These are phyloP conservation scores for Solenodon paradoxus DNA, from an alignment of 2,113 vertebrate species.

Conservation along the genomic window DNA sequence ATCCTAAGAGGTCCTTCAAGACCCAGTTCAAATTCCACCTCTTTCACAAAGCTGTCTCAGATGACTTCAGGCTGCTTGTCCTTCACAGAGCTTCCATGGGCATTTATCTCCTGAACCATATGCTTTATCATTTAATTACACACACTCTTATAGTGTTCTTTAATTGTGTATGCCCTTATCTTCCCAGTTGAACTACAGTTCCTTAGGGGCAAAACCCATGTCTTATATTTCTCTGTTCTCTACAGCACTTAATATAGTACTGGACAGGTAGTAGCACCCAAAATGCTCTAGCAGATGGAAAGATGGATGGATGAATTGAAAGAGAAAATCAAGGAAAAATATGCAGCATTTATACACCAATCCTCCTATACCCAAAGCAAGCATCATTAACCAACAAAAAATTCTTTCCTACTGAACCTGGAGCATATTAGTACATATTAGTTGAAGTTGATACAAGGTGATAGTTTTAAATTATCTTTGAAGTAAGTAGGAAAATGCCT, in stretches of 20 bases:
- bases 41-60: not conserved
- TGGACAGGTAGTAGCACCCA: not conserved
- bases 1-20: not conserved
- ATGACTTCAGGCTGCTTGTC: not conserved
- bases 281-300: not conserved
- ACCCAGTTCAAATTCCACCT: not conserved
- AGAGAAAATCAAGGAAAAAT: not conserved
- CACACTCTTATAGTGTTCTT: constrained; percentile 42
- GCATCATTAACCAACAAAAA: not conserved
- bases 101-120: constrained; percentile 43
- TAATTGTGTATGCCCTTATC: constrained; percentile 68
- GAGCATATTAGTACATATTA: not conserved
- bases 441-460: not conserved
- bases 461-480: not conserved
- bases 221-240: constrained; percentile 12
- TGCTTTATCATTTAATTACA: constrained; percentile 66
- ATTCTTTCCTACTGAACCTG: not conserved
- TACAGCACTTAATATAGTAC: not conserved
- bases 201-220: constrained; percentile 35
- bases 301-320: not conserved
- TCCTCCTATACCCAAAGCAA: not conserved
- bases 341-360: not conserved
- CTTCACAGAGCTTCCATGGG: not conserved
- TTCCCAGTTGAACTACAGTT: constrained; percentile 43
- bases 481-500: not conserved